These are phyloP conservation scores for Glossophaga mutica DNA, from an alignment of 2,797 vertebrate genomes.

Conservation along the genomic window DNA sequence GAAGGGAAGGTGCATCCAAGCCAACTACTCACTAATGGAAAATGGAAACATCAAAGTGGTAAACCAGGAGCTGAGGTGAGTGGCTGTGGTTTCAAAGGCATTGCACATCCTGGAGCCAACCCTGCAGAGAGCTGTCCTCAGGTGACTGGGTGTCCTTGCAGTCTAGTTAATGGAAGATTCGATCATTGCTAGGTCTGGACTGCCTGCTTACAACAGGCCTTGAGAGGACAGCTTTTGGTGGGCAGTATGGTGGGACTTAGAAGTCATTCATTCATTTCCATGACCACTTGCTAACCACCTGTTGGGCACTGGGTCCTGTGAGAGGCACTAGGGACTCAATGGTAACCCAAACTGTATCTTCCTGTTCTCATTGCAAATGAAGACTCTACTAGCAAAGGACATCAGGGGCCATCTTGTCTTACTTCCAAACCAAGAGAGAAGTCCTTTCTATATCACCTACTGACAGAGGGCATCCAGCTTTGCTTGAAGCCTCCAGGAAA, in stretches of 20 bases:
- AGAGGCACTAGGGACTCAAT: background rate
- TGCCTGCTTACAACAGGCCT: background rate
- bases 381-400: background rate
- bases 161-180: background rate
- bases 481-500: background rate
- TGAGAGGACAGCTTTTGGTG: background rate
- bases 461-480: background rate
- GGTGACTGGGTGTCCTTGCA: background rate
- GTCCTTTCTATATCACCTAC: background rate
- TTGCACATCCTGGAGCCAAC: background rate
- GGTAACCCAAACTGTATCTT: background rate
- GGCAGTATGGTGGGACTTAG: background rate
- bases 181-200: background rate
- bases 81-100: slow-evolving; percentile 31
- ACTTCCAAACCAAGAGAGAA: background rate
- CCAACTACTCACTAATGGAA: slow-evolving; percentile 87
- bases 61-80: slow-evolving; percentile 92
- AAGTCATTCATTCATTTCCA: background rate
- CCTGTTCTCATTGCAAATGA: background rate
- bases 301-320: background rate
- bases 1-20: slow-evolving; percentile 91
- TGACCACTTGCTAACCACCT: background rate
- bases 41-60: slow-evolving; percentile 88
- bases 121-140: background rate
- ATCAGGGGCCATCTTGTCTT: background rate